Percentiles rank a stretch among this genome's conserved stretches.
These are phyloP conservation scores for Lysiphlebus fabarum DNA, from an alignment of 1,140 invertebrate species.

Conservation along the genomic window DNA sequence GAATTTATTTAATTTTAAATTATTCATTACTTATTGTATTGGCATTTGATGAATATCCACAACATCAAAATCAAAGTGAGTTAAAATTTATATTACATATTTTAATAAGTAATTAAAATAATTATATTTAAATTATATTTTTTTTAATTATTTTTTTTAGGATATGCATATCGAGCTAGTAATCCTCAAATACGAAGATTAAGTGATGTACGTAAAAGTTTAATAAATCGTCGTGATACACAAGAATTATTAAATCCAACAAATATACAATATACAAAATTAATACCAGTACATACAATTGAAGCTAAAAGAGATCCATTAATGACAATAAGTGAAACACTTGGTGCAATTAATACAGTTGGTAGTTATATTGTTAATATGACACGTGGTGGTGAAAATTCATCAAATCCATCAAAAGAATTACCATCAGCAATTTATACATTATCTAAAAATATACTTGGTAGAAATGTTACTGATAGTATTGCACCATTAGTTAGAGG, in stretches of 20 bases:
- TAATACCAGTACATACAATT: conserved; percentile 25
- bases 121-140: too few relatives aligned
- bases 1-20: conserved; percentile 2
- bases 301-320: conserved; percentile 45
- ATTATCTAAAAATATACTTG: conserved; percentile 76
- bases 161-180: background rate
- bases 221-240: conserved; percentile 37
- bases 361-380: conserved; percentile 80
- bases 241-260: conserved; percentile 40
- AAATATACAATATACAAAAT: conserved; percentile 36
- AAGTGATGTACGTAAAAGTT: conserved; percentile 35
- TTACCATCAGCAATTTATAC: conserved; percentile 74
- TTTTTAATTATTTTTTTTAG: too few relatives aligned
- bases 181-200: conserved; percentile 35
- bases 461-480: conserved; percentile 72
- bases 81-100: too few relatives aligned
- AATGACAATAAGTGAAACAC: conserved; percentile 56
- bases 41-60: conserved; percentile 1
- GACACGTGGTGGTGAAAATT: conserved; percentile 58
- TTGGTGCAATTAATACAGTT: conserved; percentile 76
- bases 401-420: conserved; percentile 55
- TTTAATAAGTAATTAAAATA: too few relatives aligned
- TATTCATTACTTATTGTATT: background rate
- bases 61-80: conserved; percentile 6
- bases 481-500: conserved; percentile 71